These are phyloP conservation scores for Stratiolaelaps scimitus DNA, from an alignment of 1,140 invertebrate species.

Conservation along the genomic window DNA sequence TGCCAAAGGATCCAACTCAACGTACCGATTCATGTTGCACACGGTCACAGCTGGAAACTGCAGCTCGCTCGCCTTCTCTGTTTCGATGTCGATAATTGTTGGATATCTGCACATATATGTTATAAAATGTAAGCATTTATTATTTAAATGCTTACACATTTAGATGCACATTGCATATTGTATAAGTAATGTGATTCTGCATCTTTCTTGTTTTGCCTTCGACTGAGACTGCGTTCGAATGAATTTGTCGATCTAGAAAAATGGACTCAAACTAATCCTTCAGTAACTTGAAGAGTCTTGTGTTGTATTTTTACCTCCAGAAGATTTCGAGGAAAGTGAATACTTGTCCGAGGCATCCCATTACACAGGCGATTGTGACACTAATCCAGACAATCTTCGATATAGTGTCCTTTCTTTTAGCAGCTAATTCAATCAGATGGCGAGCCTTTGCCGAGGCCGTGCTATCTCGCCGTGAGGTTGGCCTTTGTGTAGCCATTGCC, in stretches of 20 bases:
- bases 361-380: neutral
- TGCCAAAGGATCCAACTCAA: no score
- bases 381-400: neutral
- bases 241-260: no score
- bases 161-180: no score
- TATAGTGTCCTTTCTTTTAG: neutral
- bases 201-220: no score
- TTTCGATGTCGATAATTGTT: conserved; percentile 22
- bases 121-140: no score
- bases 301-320: conserved; percentile 23
- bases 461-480: neutral
- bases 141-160: no score
- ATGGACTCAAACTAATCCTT: no score
- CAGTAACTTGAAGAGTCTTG: no score
- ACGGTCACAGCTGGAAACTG: conserved; percentile 20
- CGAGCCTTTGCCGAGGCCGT: neutral
- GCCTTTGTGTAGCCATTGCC: no score
- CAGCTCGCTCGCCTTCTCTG: conserved; percentile 10
- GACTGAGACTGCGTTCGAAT: no score
- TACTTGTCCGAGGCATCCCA: conserved; percentile 20
- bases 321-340: conserved; percentile 24
- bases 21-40: conserved; percentile 22
- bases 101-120: neutral
- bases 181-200: no score
- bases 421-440: neutral